Conservation (phyloP, 2,113 vertebrate genomes). For the Cheilinus undulatus region DNA sequence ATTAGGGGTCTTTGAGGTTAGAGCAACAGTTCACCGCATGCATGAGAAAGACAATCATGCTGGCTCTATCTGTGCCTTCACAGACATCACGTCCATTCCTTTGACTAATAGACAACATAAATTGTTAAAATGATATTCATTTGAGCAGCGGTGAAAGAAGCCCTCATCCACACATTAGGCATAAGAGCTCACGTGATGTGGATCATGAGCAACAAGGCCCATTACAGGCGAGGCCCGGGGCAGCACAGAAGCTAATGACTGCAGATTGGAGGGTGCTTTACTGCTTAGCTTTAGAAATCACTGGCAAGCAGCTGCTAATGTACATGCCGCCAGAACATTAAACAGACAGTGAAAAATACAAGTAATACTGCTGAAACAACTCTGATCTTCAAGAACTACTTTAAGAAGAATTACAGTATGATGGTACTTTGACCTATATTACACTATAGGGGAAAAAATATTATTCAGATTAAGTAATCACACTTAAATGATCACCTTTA, state of each 20-base stretch:
- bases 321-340: slow-evolving; percentile 53
- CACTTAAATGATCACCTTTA: neutral
- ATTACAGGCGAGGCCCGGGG: slow-evolving; percentile 66
- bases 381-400: slow-evolving; percentile 25
- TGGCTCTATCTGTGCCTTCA: slow-evolving; percentile 19
- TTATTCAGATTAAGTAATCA: neutral
- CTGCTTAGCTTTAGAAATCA: slow-evolving; percentile 72
- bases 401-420: slow-evolving; percentile 32
- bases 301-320: slow-evolving; percentile 62
- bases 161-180: slow-evolving; percentile 70
- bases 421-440: slow-evolving; percentile 8
- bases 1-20: slow-evolving; percentile 52
- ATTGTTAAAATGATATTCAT: slow-evolving; percentile 69
- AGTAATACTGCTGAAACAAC: slow-evolving; percentile 45
- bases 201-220: slow-evolving; percentile 75
- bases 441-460: slow-evolving; percentile 16
- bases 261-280: slow-evolving; percentile 73
- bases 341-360: slow-evolving; percentile 67
- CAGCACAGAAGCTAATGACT: slow-evolving; percentile 70
- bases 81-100: slow-evolving; percentile 31
- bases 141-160: slow-evolving; percentile 51
- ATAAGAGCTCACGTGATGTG: slow-evolving; percentile 72
- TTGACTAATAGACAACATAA: slow-evolving; percentile 51
- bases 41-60: slow-evolving; percentile 20
- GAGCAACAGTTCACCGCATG: slow-evolving; percentile 47